phyloP scores from a whole-genome alignment of 2,113 vertebrate species.

The Sterna hirundo region DNA sequence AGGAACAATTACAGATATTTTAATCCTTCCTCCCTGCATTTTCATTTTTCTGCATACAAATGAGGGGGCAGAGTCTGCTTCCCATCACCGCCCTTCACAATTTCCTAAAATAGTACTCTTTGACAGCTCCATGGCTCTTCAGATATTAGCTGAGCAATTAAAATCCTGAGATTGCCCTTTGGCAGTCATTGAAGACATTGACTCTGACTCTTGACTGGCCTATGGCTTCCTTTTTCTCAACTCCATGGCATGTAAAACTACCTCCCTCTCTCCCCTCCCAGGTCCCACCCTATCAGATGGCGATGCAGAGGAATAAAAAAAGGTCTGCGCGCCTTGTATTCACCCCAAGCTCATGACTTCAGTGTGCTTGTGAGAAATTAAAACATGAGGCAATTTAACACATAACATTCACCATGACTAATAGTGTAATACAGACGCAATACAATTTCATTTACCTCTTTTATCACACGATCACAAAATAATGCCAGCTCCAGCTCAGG shows the following conservation, averaged over 20 bases:
- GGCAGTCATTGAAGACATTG: background rate
- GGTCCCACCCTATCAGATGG: background rate
- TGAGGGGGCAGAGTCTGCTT: background rate
- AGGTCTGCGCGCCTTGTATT: background rate
- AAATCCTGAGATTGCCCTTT: background rate
- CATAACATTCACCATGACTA: background rate
- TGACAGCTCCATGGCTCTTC: background rate
- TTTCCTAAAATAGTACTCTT: background rate
- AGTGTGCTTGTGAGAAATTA: background rate
- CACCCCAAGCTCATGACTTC: background rate
- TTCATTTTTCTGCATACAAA: background rate
- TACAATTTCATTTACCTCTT: background rate
- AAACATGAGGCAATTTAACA: background rate
- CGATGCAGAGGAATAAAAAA: background rate
- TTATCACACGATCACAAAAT: background rate
- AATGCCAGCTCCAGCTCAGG: background rate
- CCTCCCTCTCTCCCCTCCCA: background rate
- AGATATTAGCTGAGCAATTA: background rate
- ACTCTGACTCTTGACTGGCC: background rate
- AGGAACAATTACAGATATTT: background rate
- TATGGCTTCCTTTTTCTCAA: background rate
- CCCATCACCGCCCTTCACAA: background rate
- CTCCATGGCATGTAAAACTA: background rate
- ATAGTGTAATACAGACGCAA: background rate
- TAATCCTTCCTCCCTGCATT: background rate